Evolutionary conservation across 2,797 vertebrate genomes (phyloP), one percentile per base, ranked within the genome.

Genomic region (Toxotes lorentzi): DNA sequence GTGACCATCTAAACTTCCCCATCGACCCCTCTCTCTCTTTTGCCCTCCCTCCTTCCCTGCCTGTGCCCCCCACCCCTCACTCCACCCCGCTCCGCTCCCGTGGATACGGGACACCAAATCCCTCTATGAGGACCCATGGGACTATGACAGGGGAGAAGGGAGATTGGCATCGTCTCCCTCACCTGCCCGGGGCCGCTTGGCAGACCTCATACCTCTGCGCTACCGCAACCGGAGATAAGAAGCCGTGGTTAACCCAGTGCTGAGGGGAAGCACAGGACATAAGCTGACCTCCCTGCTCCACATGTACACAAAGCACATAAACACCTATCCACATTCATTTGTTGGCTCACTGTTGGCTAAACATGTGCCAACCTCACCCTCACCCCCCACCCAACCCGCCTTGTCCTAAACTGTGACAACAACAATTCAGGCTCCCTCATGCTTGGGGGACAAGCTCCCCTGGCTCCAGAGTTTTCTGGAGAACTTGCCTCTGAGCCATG

Each of bases 81-180:
- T n/a, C n/a, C n/a, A n/a, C n/a, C 77, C 76, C 65, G 94, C 91
- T 95, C 76, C 91, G 94, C 94, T 95, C 89, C 90, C 48, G 81
- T 95, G 92, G 76, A 90, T 91, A 92, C 93, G 92, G 89, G 93
- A 95, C 91, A 94, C 89, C 76, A 65, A 94, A 94, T 95, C 92
- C 91, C 87, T 84, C 88, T 38, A 87, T 79, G 63, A 81, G 88
- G 83, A 89, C 91, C 89, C 90, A 82, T 32, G 80, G 90, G 90
- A 93, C 79, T 88, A 86, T 93, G 92, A 92, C 93, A 93, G 87
- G 76, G 88, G 93, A 93, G 91, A 92, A 69, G 83, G 91, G 73
- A 84, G 84, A 87, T 90, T 93, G 93, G 93, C 94, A 94, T 76
- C 64, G 63, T 43, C 63, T 84, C 83, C 83, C 83, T 92, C 91